A percentile compares a stretch with the other conserved stretches of the same genome.
Evolutionary conservation across 2,888 invertebrate species (phyloP).

Genomic region (Pristionchus exspectatus): DNA sequence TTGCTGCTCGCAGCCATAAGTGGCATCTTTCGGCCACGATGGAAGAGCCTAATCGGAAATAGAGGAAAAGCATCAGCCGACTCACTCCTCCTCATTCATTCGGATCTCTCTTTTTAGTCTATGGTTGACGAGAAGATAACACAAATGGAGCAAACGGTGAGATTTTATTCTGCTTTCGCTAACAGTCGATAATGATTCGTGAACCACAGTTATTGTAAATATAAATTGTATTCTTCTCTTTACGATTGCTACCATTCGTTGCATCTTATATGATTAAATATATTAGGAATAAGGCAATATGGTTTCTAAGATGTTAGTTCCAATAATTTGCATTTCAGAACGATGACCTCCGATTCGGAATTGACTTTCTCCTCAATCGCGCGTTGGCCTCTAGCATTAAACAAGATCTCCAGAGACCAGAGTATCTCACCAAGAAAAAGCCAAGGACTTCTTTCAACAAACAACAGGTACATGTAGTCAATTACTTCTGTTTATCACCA

Average conservation of each 20-base stretch:
- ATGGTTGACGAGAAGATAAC: neutral
- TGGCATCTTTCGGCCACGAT: slow-evolving; percentile 39
- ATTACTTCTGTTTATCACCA: too few relatives aligned
- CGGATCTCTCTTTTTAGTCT: neutral
- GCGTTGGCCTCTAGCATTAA: neutral
- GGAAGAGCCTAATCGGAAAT: slow-evolving; percentile 24
- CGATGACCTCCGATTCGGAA: slow-evolving; percentile 28
- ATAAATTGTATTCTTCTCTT: neutral
- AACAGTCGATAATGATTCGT: neutral
- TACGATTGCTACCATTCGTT: neutral
- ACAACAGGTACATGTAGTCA: slow-evolving; percentile 8
- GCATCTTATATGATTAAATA: neutral
- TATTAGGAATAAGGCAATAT: neutral
- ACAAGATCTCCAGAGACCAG: neutral
- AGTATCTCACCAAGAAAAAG: neutral
- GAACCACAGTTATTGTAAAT: neutral
- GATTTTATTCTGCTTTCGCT: neutral
- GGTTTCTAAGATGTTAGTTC: neutral
- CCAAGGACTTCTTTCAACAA: slow-evolving; percentile 49
- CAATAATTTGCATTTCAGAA: too few relatives aligned
- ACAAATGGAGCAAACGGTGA: neutral
- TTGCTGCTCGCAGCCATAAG: neutral
- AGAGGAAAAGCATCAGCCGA: neutral
- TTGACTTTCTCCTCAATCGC: slow-evolving; percentile 8
- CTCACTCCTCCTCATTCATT: neutral